phyloP scores from a whole-genome alignment of 2,888 invertebrate genomes.

The Griposia aprilina region DNA sequence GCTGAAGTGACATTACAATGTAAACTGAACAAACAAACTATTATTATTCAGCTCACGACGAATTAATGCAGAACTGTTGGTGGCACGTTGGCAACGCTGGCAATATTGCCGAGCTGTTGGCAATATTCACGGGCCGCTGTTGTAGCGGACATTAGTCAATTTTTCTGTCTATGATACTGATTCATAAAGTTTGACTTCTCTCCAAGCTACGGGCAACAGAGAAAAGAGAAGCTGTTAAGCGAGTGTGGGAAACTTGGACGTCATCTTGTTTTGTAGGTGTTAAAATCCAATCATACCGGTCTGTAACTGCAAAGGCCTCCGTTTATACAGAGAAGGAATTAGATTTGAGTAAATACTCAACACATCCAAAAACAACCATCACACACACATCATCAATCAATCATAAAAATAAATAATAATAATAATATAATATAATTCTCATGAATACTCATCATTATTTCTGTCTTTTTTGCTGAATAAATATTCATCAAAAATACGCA shows the following conservation, averaged over 20 bases:
- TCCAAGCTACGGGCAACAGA: neutral
- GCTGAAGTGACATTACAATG: conserved; percentile 1
- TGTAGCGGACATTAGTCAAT: conserved; percentile 36
- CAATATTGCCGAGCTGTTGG: conserved; percentile 1
- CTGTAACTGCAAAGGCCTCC: neutral
- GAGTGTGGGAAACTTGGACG: neutral
- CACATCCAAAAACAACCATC: too few relatives aligned
- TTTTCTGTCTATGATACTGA: conserved; percentile 32
- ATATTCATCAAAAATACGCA: too few relatives aligned
- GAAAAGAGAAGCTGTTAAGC: conserved; percentile 4
- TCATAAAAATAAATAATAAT: too few relatives aligned
- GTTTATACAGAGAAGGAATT: neutral
- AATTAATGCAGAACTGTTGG: conserved; percentile 32
- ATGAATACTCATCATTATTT: too few relatives aligned
- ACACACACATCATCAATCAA: too few relatives aligned
- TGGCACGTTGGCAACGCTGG: neutral
- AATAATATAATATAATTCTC: too few relatives aligned
- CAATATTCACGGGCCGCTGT: conserved; percentile 21
- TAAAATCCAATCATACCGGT: neutral
- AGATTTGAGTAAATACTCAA: too few relatives aligned
- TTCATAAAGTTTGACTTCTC: conserved; percentile 26
- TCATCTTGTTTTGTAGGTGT: neutral
- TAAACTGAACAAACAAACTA: conserved; percentile 5
- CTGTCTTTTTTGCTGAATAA: too few relatives aligned
- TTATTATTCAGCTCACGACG: conserved; percentile 32